These are phyloP conservation scores for Sebastes fasciatus DNA, from an alignment of 2,113 vertebrate genomes.

Conservation along the genomic window DNA sequence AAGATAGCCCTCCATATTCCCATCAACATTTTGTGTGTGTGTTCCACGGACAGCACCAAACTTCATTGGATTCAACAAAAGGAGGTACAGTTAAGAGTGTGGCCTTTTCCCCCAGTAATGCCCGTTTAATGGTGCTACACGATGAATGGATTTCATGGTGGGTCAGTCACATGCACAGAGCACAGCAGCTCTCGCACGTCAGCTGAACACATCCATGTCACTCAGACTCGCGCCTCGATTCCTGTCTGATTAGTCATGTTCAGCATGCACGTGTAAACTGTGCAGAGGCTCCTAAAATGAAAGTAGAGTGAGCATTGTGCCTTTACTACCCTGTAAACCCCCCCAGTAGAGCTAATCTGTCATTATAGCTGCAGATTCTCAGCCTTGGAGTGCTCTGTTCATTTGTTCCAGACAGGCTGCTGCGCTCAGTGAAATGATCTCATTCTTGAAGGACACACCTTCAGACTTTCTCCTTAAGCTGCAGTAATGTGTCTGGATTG, in stretches of 20 bases:
- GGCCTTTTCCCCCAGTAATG: conserved; percentile 7
- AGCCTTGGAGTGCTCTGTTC: conserved; percentile 60
- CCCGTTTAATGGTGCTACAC: conserved; percentile 29
- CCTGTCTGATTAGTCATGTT: conserved; percentile 68
- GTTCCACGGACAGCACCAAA: conserved; percentile 25
- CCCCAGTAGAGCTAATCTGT: conserved; percentile 48
- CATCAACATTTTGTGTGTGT: conserved; percentile 51
- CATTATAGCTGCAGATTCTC: conserved; percentile 62
- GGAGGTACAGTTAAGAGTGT: conserved; percentile 6
- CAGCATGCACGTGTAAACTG: conserved; percentile 44
- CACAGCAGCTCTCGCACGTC: conserved; percentile 17
- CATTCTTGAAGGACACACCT: conserved; percentile 73
- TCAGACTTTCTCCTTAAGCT: conserved; percentile 62
- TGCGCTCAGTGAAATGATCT: conserved; percentile 68
- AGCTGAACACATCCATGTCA: conserved; percentile 20
- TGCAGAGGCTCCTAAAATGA: conserved; percentile 39
- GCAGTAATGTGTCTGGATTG: conserved; percentile 56
- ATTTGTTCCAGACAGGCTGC: conserved; percentile 70
- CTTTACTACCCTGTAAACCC: conserved; percentile 25
- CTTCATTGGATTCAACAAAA: not conserved
- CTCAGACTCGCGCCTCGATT: conserved; percentile 53
- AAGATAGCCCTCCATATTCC: conserved; percentile 55
- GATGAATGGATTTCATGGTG: conserved; percentile 41
- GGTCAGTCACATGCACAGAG: conserved; percentile 28
- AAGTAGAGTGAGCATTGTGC: conserved; percentile 40